These are phyloP conservation scores for Sarcophaga bullata DNA, from an alignment of 1,140 invertebrate genomes.

Conservation along the genomic window DNA sequence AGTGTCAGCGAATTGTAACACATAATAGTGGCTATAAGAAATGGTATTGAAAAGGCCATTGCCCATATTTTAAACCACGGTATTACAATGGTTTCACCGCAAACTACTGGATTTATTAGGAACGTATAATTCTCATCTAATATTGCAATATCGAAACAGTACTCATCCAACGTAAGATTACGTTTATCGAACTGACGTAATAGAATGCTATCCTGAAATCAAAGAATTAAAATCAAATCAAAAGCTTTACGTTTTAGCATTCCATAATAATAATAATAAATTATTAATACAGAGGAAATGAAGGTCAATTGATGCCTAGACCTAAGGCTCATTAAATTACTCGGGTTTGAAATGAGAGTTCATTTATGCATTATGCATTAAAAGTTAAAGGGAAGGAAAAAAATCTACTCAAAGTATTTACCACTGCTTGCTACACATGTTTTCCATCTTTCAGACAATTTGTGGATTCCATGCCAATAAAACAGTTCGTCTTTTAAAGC, in stretches of 20 bases:
- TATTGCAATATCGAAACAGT: not conserved
- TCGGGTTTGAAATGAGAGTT: too few relatives aligned
- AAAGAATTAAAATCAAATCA: not conserved
- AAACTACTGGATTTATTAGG: not conserved
- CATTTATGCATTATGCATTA: too few relatives aligned
- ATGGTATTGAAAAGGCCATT: not conserved
- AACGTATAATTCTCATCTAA: not conserved
- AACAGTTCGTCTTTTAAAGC: too few relatives aligned
- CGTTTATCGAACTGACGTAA: not conserved
- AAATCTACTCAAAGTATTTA: too few relatives aligned
- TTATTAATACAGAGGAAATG: too few relatives aligned
- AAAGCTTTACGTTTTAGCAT: not conserved
- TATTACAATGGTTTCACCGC: not conserved
- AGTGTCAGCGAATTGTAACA: not conserved
- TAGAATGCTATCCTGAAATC: not conserved
- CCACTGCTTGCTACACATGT: too few relatives aligned
- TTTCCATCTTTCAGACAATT: too few relatives aligned
- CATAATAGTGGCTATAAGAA: not conserved
- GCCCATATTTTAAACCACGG: constrained; percentile 7
- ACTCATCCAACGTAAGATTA: not conserved
- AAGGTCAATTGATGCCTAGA: too few relatives aligned
- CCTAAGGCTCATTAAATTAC: too few relatives aligned
- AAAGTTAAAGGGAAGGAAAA: too few relatives aligned
- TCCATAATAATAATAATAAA: not conserved
- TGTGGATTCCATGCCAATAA: too few relatives aligned